Evolutionary conservation across 1,140 invertebrate species (phyloP).

Genomic region (Tetragonula clypearis): DNA sequence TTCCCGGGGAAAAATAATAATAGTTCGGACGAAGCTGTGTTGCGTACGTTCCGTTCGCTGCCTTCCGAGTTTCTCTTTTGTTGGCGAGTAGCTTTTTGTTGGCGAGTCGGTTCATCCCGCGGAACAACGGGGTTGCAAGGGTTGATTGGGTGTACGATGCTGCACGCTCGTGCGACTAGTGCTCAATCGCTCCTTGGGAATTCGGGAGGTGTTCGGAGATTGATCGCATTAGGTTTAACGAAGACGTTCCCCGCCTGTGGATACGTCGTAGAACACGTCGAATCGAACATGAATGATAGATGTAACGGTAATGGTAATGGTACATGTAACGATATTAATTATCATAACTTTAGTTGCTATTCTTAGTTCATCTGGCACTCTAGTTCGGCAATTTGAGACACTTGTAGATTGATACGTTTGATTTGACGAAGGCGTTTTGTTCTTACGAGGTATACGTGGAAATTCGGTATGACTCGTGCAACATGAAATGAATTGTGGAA

Average conservation of each 20-base stretch:
- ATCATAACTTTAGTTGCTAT: neutral
- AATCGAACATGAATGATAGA: neutral
- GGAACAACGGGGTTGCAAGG: too few species aligned
- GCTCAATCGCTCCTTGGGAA: neutral
- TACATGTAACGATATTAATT: neutral
- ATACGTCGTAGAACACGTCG: neutral
- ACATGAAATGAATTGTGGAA: too few species aligned
- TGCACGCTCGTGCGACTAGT: neutral
- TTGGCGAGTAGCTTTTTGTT: conserved; percentile 4
- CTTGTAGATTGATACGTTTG: too few species aligned
- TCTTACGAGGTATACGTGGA: too few species aligned
- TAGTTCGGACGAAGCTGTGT: conserved; percentile 5
- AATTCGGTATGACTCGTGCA: too few species aligned
- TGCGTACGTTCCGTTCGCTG: neutral
- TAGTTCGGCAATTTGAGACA: too few species aligned
- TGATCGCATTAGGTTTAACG: neutral
- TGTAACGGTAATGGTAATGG: neutral
- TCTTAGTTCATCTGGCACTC: neutral
- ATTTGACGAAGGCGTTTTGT: too few species aligned
- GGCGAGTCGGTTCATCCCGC: neutral
- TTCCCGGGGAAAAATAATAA: conserved; percentile 18
- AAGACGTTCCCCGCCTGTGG: neutral
- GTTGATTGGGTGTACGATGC: conserved; percentile 5
- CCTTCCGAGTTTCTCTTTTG: conserved; percentile 4
- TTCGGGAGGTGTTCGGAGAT: neutral